Evolutionary conservation across 2,113 vertebrate genomes (phyloP), one percentile per base, ranked within the genome.

Genomic region (Trematocara zebra): DNA sequence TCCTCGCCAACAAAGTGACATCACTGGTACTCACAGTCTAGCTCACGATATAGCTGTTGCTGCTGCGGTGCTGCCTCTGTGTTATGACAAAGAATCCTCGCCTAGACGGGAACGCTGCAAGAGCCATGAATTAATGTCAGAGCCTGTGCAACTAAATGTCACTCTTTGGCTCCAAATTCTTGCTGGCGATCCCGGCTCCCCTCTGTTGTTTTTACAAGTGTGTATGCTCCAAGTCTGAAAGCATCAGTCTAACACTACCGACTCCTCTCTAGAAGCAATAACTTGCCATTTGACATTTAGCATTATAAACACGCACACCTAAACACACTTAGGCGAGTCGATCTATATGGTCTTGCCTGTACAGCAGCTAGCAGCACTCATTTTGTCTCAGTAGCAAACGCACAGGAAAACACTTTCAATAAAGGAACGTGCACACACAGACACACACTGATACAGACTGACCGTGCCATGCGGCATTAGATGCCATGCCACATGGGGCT

Each of bases 161-260:
- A 88, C 37, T 78, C 64, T 57, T 80, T 57, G 72, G 84, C 80
- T 87, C 49, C 8, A 2, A 59, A 67, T 59, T 80, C 37, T 85
- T 2, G 3, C 59, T 8, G 83, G 26, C 5, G 11, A 59, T 72
- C 81, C 26, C 78, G 42, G 78, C 61, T 42, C 52, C 28, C 6
- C 84, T 89, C 90, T 88, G 89, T 91, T 93, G 83, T 88, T 91
- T 90, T 92, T 92, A 89, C 85, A 83, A 52, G 52, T 78, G 92
- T 81, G 85, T 78, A 52, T 64, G 83, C 88, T 81, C 64, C 23
- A 26, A 86, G 64, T 89, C 78, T 31, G 28, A 28, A 78, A 61
- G 81, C 78, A 86, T 87, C 33, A 80, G 67, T 57, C 18, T 4
- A 37, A 44, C 84, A 49, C 47, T 52, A 23, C 28, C 79, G 76